Conservation (phyloP, 2,797 vertebrate species). For the Hybognathus amarus region DNA sequence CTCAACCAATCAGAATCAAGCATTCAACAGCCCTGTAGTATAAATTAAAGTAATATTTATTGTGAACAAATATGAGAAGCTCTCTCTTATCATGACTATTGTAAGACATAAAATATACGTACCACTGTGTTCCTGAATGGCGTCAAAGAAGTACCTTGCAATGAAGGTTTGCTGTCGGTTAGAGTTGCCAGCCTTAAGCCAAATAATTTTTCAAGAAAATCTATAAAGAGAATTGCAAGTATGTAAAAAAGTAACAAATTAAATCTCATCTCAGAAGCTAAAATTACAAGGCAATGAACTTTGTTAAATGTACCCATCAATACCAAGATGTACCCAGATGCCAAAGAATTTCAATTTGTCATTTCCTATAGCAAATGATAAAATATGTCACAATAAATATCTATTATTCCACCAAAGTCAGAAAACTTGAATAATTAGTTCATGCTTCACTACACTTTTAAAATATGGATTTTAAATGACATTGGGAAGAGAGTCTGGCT, state of each 20-base stretch:
- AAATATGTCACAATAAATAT: not conserved
- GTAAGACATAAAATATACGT: not conserved
- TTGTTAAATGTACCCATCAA: not conserved
- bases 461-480: not conserved
- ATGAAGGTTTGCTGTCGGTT: not conserved
- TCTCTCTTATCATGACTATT: not conserved
- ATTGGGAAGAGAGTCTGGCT: not conserved
- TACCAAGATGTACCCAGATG: conserved; percentile 21
- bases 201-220: not conserved
- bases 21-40: too few species aligned
- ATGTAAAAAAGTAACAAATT: not conserved
- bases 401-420: not conserved
- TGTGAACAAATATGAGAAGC: not conserved
- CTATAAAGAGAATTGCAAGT: not conserved
- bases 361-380: conserved; percentile 4
- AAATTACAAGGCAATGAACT: not conserved
- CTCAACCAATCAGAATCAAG: too few species aligned
- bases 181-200: not conserved
- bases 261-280: not conserved
- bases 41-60: not conserved
- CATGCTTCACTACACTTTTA: too few species aligned
- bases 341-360: conserved; percentile 4
- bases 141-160: conserved; percentile 13
- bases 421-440: not conserved
- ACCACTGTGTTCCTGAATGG: conserved; percentile 9